Evolutionary conservation across 2,113 vertebrate species (phyloP), one percentile per base, ranked within the genome.

Genomic region (Anoplopoma fimbria): DNA sequence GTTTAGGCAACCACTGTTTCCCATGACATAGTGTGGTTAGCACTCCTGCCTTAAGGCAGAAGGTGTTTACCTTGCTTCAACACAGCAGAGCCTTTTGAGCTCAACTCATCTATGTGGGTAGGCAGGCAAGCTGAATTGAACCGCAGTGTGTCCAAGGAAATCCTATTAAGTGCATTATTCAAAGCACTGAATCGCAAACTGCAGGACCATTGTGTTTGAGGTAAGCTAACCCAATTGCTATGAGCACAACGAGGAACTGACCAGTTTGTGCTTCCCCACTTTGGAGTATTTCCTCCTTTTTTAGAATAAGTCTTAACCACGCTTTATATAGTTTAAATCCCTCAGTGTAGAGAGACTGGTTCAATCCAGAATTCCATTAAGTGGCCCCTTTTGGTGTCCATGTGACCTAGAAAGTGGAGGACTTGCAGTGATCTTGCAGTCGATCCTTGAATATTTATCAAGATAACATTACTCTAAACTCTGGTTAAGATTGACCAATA

Each of bases 141-240:
- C 72, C 82, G 75, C 79, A 78, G 51, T 55, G 74, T 87, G 80
- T 69, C 77, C 38, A 79, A 76, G 69, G 77, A 84, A 92, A 92
- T 91, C 91, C 91, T 89, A 70, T 87, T 90, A 84, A 82, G 79
- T 49, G 76, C 77, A 91, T 89, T 90, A 92, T 91, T 89, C 77
- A 89, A 83, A 88, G 87, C 55, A 76, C 65, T 53, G 61, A 86
- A 86, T 91, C 87, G 77, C 88, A 80, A 79, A 89, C 86, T 36
- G 82, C 79, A 75, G 64, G 62, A 13, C 65, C 69, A 85, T 90
- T 88, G 86, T 90, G 83, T 75, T 33, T 70, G 42, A 83, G 72
- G 71, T 76, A 77, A 88, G 77, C 82, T 71, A 86, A 87, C 79
- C 83, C 81, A 74, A 64, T 64, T 83, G 84, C 87, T 77, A 25